Evolutionary conservation across 2,888 invertebrate species (phyloP).

Genomic region (Heteromyza rotundicornis): DNA sequence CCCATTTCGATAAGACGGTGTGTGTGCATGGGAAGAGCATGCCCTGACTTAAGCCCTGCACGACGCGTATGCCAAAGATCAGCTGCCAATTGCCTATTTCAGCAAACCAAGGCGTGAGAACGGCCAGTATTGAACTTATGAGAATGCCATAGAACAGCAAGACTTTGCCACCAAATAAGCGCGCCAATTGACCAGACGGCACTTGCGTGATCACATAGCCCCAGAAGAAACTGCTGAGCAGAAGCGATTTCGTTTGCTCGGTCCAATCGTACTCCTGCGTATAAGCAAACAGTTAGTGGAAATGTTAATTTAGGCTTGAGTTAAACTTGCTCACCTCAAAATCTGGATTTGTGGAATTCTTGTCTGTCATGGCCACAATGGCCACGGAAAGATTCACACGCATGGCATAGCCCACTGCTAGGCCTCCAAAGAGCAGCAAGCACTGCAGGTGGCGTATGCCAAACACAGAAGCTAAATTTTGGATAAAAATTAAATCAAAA

Average conservation of each 20-base stretch:
- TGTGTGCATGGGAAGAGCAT: conserved; percentile 69
- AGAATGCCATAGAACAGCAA: conserved; percentile 65
- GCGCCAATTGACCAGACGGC: conserved; percentile 70
- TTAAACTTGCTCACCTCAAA: conserved; percentile 51
- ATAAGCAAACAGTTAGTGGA: too few relatives aligned
- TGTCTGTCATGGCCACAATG: conserved; percentile 76
- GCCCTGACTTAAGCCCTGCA: conserved; percentile 71
- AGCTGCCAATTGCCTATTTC: conserved; percentile 67
- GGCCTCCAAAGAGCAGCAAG: conserved; percentile 68
- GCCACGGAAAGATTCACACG: conserved; percentile 76
- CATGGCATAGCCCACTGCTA: conserved; percentile 70
- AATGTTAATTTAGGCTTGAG: too few relatives aligned
- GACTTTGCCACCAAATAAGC: conserved; percentile 70
- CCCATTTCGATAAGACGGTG: conserved; percentile 69
- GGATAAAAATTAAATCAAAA: background rate
- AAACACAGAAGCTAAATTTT: conserved; percentile 60
- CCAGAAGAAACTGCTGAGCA: conserved; percentile 69
- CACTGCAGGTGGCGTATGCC: conserved; percentile 72
- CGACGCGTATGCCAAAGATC: conserved; percentile 66
- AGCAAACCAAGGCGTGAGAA: conserved; percentile 72
- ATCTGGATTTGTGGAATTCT: conserved; percentile 62
- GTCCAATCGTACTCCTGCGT: conserved; percentile 65
- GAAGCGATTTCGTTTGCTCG: conserved; percentile 63
- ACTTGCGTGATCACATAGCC: conserved; percentile 67
- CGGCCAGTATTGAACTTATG: conserved; percentile 68